These are phyloP conservation scores for Sebastolobus alascanus DNA, from an alignment of 2,797 vertebrate species.

Conservation along the genomic window DNA sequence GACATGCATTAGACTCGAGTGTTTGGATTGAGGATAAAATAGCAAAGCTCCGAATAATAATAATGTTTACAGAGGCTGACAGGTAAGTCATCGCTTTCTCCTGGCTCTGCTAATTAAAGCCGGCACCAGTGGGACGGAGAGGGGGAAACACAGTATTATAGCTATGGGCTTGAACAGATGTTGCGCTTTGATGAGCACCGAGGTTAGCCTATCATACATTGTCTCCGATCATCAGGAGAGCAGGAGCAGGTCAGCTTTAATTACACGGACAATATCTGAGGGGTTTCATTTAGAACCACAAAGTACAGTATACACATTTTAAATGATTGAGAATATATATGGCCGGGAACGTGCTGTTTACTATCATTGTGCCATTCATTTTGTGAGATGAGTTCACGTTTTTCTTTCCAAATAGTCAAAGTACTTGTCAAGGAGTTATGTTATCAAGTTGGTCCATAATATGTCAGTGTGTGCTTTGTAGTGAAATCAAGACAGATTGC, in stretches of 20 bases:
- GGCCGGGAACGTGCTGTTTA: not conserved
- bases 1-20: slow-evolving; percentile 44
- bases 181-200: slow-evolving; percentile 74
- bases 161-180: slow-evolving; percentile 78
- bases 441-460: not conserved
- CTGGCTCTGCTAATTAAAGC: slow-evolving; percentile 79
- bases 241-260: slow-evolving; percentile 51
- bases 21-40: slow-evolving; percentile 70
- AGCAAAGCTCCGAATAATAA: slow-evolving; percentile 71
- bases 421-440: not conserved
- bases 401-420: slow-evolving; percentile 1
- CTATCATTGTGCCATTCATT: not conserved
- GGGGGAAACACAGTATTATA: slow-evolving; percentile 53
- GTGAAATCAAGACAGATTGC: not conserved
- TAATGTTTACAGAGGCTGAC: slow-evolving; percentile 77
- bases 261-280: slow-evolving; percentile 37
- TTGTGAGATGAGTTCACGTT: not conserved
- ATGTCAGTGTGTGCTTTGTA: not conserved
- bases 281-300: slow-evolving; percentile 23
- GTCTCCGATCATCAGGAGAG: slow-evolving; percentile 59
- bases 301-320: not conserved
- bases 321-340: not conserved
- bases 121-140: slow-evolving; percentile 64
- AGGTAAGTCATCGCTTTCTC: slow-evolving; percentile 76
- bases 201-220: slow-evolving; percentile 64